Evolutionary conservation across 2,113 vertebrate species (phyloP), one percentile per base, ranked within the genome.

Genomic region (Mellivora capensis): DNA sequence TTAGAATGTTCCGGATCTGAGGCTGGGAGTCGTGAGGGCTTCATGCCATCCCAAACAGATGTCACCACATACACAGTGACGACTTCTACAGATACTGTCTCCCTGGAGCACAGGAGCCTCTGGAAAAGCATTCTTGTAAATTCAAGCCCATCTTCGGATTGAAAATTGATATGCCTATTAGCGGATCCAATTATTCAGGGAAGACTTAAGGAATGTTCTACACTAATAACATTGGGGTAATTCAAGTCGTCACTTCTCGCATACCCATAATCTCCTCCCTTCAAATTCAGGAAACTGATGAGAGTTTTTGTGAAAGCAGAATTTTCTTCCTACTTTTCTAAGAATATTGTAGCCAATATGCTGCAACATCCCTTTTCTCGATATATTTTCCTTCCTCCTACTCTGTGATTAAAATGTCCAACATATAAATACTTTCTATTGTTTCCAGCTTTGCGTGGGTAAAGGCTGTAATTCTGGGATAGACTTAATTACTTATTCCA

Each of bases 401-500:
- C 39, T 80, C 74, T 91, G 37, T 91, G 87, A 84, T 93, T 96
- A 97, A 96, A 87, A 80, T 71, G n/a, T 47, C 74, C 80, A 67
- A 69, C 21, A 3, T 47, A 90, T 59, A 94, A 87, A 92, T 77
- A 29, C 80, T 94, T 94, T 95, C 94, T 87, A 29, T 83, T 84
- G 42, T 57, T 83, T 92, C 84, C 49, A 95, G 44, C 25, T 87
- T 69, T 52, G 42, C 52, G 23, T 69, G 87, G 64, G 21, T 76
- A 89, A 95, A 93, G 49, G 47, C 59, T 91, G 23, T 84, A 97
- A 94, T 96, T 94, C 91, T 61, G 54, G 71, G 59, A 69, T 15
- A 90, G 91, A 89, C 47, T 52, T 97, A 96, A 96, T 97, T 88
- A 89, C 52, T 94, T 52, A 77, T 34, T 91, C 34, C 21, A 61